These are phyloP conservation scores for Aramus guarauna DNA, from an alignment of 2,113 vertebrate genomes.

Conservation along the genomic window DNA sequence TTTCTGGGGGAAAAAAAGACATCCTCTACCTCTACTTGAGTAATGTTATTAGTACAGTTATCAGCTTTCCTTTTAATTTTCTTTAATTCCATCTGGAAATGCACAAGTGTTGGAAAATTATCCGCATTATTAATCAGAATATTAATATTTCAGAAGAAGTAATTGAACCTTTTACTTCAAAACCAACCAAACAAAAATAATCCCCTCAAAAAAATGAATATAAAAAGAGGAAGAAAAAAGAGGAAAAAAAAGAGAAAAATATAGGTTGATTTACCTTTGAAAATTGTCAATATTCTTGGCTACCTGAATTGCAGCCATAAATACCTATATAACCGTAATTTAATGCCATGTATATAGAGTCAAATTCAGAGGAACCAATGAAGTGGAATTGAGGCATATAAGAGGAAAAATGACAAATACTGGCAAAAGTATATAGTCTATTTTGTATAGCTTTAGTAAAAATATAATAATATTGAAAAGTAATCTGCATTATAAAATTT, in stretches of 20 bases:
- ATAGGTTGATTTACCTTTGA: not conserved
- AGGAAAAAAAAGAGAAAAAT: not conserved
- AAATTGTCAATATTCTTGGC: not conserved
- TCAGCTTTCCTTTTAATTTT: not conserved
- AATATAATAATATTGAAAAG: constrained; percentile 13
- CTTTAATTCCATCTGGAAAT: not conserved
- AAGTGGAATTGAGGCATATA: not conserved
- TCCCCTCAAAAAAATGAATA: not conserved
- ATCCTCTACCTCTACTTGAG: not conserved
- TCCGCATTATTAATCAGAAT: not conserved
- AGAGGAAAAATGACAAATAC: not conserved
- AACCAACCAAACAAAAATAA: not conserved
- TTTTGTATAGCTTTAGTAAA: not conserved
- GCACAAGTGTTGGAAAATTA: not conserved
- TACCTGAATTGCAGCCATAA: not conserved
- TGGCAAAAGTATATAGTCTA: not conserved
- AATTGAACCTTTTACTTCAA: not conserved
- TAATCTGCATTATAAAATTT: not conserved
- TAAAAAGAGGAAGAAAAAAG: not conserved
- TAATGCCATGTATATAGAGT: not conserved
- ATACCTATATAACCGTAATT: not conserved
- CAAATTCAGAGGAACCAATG: not conserved
- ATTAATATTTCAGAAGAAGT: not conserved
- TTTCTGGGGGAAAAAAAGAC: not conserved
- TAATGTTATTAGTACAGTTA: not conserved